Percentiles rank a stretch among this genome's conserved stretches.
These are phyloP conservation scores for Eupithecia abbreviata DNA, from an alignment of 2,888 invertebrate species.

Conservation along the genomic window DNA sequence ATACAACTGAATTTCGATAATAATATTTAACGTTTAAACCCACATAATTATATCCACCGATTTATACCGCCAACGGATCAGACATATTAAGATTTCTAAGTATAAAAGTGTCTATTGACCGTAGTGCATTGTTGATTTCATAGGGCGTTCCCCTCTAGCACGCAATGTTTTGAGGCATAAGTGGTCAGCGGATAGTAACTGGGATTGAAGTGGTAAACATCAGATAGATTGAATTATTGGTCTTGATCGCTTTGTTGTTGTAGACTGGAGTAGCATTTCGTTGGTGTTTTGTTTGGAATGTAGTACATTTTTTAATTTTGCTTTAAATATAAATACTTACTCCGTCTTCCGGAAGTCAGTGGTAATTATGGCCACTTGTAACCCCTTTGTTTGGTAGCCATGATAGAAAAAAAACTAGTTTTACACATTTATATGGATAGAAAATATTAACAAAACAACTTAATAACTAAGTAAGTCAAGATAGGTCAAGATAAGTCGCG, in stretches of 20 bases:
- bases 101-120: conserved; percentile 71
- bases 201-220: conserved; percentile 11
- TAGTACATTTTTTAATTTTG: neutral
- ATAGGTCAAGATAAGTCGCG: no score
- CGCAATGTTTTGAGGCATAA: conserved; percentile 53
- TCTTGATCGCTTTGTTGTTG: conserved; percentile 28
- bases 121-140: conserved; percentile 72
- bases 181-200: conserved; percentile 47
- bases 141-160: conserved; percentile 77
- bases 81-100: conserved; percentile 63
- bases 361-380: no score
- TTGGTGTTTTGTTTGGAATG: neutral
- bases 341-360: no score
- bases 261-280: conserved; percentile 12
- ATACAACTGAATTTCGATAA: no score
- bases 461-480: no score
- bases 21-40: neutral
- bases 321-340: no score
- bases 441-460: no score
- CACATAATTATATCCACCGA: conserved; percentile 28
- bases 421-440: no score
- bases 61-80: conserved; percentile 57
- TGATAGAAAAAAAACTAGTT: no score
- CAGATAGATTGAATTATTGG: conserved; percentile 29
- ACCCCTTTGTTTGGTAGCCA: no score